Evolutionary conservation across 2,888 invertebrate species (phyloP), one percentile per base, ranked within the genome.

Genomic region (Dysmachus trigonus): DNA sequence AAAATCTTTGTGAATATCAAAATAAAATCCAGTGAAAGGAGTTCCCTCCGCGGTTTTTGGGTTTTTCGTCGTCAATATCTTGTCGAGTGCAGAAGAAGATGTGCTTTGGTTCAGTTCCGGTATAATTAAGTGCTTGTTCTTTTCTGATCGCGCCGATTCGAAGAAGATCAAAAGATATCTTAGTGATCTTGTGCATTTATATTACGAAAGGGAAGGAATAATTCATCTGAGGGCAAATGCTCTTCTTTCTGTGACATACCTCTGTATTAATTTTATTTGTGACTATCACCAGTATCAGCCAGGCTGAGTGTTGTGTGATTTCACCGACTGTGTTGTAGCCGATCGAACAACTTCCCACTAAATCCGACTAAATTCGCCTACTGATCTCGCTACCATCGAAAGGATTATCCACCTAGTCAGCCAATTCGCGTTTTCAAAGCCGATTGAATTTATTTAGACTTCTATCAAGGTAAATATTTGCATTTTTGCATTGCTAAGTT

Each of bases 91-190:
- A 47, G 38, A 76, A 47, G 38, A 76, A 76, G 47, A 51, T 47
- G 79, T 79, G 79, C n/a, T 47, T 47, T 79, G 33, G 79, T 79
- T 79, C 41, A 18, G 77, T 79, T 79, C 51, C 27, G 51, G 51
- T 79, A 79, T 79, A 47, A 47, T 18, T 30, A 30, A 79, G 79
- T 79, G 79, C 30, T 79, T 22, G n/a, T 31, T n/a, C 33, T 31
- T 33, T 74, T 22, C 33, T 76, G 4, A 22, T 38, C 33, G 38
- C 33, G 76, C 38, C 38, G 22, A 76, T 38, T 38, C 38, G 22
- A 13, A 22, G n/a, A 41, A 41, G 22, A 41, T 41, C 31, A 38
- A 41, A 41, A 41, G 13, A 41, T 41, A 38, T 38, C 38, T 22
- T 4, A 35, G 35, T 76, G 76, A 38, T 76, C 38, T 31, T 76